phyloP scores from a whole-genome alignment of 2,113 vertebrate genomes.

The Petroica traversi region DNA sequence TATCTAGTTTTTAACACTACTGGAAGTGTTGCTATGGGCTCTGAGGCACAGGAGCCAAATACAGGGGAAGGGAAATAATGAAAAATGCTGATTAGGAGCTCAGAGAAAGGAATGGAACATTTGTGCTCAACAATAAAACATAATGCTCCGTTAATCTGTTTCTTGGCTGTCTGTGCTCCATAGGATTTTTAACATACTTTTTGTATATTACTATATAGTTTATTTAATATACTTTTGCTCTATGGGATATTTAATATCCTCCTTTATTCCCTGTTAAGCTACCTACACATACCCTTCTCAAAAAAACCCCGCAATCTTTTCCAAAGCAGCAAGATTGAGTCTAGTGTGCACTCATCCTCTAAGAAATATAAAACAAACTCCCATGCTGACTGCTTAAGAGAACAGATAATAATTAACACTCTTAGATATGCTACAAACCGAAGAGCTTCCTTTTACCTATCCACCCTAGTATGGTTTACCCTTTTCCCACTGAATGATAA shows the following conservation, averaged over 20 bases:
- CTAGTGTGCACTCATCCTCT: background rate
- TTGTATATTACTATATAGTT: slow-evolving; percentile 14
- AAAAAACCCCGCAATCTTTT: slow-evolving; percentile 5
- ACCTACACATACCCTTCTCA: background rate
- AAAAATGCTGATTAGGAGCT: slow-evolving; percentile 76
- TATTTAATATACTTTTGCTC: slow-evolving; percentile 33
- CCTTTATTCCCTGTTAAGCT: slow-evolving; percentile 52
- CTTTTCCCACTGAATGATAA: background rate
- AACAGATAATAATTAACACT: background rate
- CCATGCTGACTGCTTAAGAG: background rate
- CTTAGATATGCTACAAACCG: background rate
- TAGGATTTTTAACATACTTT: slow-evolving; percentile 68
- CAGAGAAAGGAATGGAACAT: slow-evolving; percentile 73
- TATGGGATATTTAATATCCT: slow-evolving; percentile 21
- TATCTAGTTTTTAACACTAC: slow-evolving; percentile 33
- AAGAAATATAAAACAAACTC: background rate
- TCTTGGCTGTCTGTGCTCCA: slow-evolving; percentile 65
- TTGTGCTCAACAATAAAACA: slow-evolving; percentile 75
- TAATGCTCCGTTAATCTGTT: slow-evolving; percentile 75
- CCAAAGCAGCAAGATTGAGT: slow-evolving; percentile 4
- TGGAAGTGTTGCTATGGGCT: slow-evolving; percentile 63
- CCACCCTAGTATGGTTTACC: background rate
- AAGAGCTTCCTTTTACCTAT: background rate
- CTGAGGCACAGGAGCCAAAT: slow-evolving; percentile 64
- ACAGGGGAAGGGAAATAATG: slow-evolving; percentile 69